These are phyloP conservation scores for Julus scandinavius DNA, from an alignment of 2,888 invertebrate species.

Conservation along the genomic window DNA sequence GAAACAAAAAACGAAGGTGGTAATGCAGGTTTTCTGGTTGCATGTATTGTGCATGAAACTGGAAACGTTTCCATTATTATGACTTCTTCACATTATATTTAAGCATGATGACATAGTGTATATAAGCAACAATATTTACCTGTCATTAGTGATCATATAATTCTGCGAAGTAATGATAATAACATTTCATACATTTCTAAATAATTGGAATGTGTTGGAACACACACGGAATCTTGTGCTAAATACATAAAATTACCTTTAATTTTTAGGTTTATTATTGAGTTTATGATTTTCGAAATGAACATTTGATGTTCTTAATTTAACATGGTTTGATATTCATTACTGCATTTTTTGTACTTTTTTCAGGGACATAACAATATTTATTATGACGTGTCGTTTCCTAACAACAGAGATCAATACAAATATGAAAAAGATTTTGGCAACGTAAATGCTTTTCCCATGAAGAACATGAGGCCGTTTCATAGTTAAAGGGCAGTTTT, in stretches of 20 bases:
- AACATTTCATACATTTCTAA: too few species aligned
- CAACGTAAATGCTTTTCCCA: slow-evolving; percentile 50
- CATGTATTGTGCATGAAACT: background rate
- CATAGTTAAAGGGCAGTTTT: slow-evolving; percentile 47
- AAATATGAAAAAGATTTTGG: slow-evolving; percentile 48
- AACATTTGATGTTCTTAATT: too few species aligned
- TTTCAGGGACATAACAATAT: slow-evolving; percentile 52
- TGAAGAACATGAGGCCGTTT: slow-evolving; percentile 55
- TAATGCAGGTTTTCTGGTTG: background rate
- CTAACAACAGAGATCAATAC: slow-evolving; percentile 51
- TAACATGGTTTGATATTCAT: background rate
- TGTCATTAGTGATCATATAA: too few species aligned
- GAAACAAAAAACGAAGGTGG: background rate
- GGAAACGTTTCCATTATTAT: background rate
- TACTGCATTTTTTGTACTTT: background rate
- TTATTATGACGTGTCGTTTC: slow-evolving; percentile 54
- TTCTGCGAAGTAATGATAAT: too few species aligned
- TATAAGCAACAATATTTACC: too few species aligned
- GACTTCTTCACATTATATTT: background rate
- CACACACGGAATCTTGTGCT: too few species aligned
- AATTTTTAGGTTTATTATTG: too few species aligned
- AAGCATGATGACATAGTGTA: background rate
- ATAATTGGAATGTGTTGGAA: too few species aligned
- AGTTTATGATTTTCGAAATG: too few species aligned
- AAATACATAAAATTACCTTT: too few species aligned